These are phyloP conservation scores for Anagrus nilaparvatae DNA, from an alignment of 1,140 invertebrate species.

Conservation along the genomic window DNA sequence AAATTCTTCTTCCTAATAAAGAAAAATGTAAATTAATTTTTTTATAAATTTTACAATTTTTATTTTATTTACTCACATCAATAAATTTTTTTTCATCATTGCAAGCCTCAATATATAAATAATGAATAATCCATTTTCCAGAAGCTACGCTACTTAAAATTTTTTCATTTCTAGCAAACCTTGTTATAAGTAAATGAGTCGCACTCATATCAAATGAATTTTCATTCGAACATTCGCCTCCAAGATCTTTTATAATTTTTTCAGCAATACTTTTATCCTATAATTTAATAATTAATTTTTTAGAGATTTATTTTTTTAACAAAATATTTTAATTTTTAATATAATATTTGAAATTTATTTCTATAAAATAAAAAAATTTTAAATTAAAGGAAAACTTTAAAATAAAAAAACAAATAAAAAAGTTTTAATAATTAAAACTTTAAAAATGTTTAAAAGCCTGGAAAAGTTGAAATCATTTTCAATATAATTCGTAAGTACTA, in stretches of 20 bases:
- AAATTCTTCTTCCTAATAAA: constrained; percentile 58
- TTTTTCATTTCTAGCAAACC: constrained; percentile 73
- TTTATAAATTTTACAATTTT: constrained; percentile 2
- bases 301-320: too few relatives aligned
- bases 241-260: constrained; percentile 50
- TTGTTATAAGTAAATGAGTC: constrained; percentile 69
- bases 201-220: constrained; percentile 53
- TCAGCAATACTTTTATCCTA: constrained; percentile 39
- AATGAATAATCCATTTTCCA: constrained; percentile 79
- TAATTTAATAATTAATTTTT: constrained; percentile 18
- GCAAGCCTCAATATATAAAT: constrained; percentile 63
- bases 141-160: constrained; percentile 70
- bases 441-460: too few relatives aligned
- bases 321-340: neutral
- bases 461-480: too few relatives aligned
- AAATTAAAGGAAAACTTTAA: too few relatives aligned
- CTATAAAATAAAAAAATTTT: neutral
- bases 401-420: too few relatives aligned
- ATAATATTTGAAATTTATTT: neutral
- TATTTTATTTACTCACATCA: constrained; percentile 41
- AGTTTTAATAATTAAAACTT: too few relatives aligned
- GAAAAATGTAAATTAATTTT: neutral
- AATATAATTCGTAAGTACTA: too few relatives aligned
- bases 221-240: constrained; percentile 53
- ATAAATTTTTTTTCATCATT: constrained; percentile 53